Base-by-base conservation (phyloP, 2,113 vertebrate genomes). In the Anolis sagrei region DNA sequence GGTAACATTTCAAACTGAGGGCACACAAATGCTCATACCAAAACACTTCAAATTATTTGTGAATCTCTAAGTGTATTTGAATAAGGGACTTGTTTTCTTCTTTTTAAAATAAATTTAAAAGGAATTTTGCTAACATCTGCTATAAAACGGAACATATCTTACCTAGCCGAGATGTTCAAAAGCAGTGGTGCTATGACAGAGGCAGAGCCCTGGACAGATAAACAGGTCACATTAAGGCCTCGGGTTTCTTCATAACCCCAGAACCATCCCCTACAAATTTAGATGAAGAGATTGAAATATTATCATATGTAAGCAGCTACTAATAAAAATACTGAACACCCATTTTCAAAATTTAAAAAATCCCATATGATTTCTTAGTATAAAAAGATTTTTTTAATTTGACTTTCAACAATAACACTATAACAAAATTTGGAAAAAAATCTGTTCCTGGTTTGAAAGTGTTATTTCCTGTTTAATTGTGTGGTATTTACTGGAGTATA, bases 241-340 rank as follows among this genome's bases (percentile, higher is more conserved):
- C 99, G 95, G 0, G 99, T 99, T 91, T 99, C 98, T 86, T 98
- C 97, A 0, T 98, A 99, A 83, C 98, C 98, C 99, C 99, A 99
- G 89, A 99, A 99, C 99, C 99, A 99, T 79, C 98, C 98, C 91
- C 99, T 99, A 92, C 66, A 92, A 94, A 39, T 88, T 32, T 91
- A 90, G 29, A 92, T 13, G 49, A 75, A 39, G 82, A 76, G 39
- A 19, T 29, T 39, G 34, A 74, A 80, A 27, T 23, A n/a, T n/a
- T 75, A 27, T 48, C 48, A 49, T 48, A 49, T 64, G 48, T 27
- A 58, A 49, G 2, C 1, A n/a, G 2, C 7, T 34, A 74, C 16
- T 27, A 64, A 73, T 39, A 7, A 48, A 70, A 78, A 80, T n/a
- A 64, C 79, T 10, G 29, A 8, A 58, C 4, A 32, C 1, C 32